These are phyloP conservation scores for Colletes collaris DNA, from an alignment of 2,888 invertebrate genomes.

Conservation along the genomic window DNA sequence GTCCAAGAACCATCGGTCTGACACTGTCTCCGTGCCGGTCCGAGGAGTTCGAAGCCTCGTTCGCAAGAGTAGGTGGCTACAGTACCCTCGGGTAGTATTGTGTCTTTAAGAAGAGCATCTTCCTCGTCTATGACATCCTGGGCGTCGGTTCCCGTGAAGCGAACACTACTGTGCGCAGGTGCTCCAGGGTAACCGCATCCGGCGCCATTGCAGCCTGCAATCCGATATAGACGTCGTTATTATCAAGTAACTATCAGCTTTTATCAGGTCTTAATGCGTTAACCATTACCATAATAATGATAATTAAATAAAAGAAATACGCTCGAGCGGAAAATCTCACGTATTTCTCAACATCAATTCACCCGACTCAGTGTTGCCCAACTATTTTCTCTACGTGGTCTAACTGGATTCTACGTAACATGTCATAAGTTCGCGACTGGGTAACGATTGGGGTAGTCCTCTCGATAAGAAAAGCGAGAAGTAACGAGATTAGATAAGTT, in stretches of 20 bases:
- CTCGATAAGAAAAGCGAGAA: no score
- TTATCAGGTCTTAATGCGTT: constrained; percentile 2
- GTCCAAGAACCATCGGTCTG: constrained; percentile 90
- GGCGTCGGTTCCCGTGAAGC: constrained; percentile 86
- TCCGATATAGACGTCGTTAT: constrained; percentile 21
- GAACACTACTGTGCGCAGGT: constrained; percentile 93
- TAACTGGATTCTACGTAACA: no score
- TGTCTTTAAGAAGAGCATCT: constrained; percentile 84
- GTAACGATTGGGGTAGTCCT: no score
- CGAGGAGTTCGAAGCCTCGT: constrained; percentile 95
- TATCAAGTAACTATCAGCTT: neutral
- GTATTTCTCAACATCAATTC: neutral
- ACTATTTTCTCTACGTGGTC: no score
- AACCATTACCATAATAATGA: constrained; percentile 7
- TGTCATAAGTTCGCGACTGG: no score
- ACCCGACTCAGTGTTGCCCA: neutral
- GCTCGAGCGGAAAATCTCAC: neutral
- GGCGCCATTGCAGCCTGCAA: constrained; percentile 66
- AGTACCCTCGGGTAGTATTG: constrained; percentile 85
- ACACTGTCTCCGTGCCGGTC: constrained; percentile 92
- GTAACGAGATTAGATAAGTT: no score
- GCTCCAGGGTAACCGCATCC: constrained; percentile 94
- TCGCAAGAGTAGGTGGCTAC: constrained; percentile 94
- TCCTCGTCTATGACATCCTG: constrained; percentile 81
- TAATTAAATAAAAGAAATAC: no score